Percentiles rank a stretch among this genome's conserved stretches.
Conservation (phyloP, 2,888 invertebrate genomes). For the Melanotus villosus region DNA sequence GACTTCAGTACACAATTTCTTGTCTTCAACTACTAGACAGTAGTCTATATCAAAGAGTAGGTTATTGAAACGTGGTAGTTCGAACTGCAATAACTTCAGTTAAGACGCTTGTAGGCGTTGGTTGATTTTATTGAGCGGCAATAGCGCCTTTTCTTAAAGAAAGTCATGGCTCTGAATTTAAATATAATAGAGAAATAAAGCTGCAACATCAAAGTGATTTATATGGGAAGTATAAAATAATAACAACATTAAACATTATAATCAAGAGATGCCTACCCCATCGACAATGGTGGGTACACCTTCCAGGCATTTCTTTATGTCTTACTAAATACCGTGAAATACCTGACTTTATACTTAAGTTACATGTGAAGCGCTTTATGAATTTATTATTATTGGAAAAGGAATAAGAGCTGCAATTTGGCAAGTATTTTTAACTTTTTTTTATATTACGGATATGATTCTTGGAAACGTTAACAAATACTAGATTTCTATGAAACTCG, state of each 20-base stretch:
- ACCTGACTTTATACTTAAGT: neutral
- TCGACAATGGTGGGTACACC: conserved; percentile 44
- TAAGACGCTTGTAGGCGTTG: conserved; percentile 36
- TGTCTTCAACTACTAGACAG: conserved; percentile 43
- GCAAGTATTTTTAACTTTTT: too few species aligned
- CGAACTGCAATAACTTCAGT: conserved; percentile 36
- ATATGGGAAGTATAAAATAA: conserved; percentile 45
- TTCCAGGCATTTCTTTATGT: conserved; percentile 27
- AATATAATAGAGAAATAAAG: conserved; percentile 45
- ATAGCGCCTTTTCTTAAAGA: conserved; percentile 6
- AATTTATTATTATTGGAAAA: neutral
- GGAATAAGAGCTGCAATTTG: neutral
- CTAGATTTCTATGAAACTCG: too few species aligned
- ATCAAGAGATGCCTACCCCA: conserved; percentile 39
- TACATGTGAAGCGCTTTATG: neutral
- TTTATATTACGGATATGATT: too few species aligned
- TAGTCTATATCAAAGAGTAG: conserved; percentile 35
- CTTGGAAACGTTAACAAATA: too few species aligned
- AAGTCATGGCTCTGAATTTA: conserved; percentile 27
- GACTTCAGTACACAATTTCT: conserved; percentile 47
- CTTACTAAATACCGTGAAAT: conserved; percentile 44
- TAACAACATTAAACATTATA: conserved; percentile 46
- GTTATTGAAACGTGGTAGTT: conserved; percentile 37
- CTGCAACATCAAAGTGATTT: conserved; percentile 38
- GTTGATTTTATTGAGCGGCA: conserved; percentile 22